phyloP scores from a whole-genome alignment of 2,113 vertebrate species.

The Siniperca knerii region DNA sequence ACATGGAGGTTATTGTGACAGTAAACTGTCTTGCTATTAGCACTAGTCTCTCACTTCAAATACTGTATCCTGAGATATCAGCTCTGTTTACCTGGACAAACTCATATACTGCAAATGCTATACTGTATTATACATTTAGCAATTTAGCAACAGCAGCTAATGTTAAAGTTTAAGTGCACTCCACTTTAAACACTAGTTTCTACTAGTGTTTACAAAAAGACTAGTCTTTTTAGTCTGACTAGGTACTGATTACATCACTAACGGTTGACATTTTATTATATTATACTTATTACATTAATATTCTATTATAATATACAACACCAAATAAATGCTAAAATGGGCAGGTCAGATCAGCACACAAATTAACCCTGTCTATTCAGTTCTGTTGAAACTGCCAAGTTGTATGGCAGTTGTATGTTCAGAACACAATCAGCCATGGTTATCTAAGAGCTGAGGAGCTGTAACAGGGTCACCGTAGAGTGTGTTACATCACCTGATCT shows the following conservation, averaged over 20 bases:
- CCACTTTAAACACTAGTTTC: background rate
- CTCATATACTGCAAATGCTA: too few relatives aligned
- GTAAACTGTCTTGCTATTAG: background rate
- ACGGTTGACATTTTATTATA: background rate
- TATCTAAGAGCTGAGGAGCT: slow-evolving; percentile 33
- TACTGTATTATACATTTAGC: background rate
- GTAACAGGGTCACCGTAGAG: slow-evolving; percentile 17
- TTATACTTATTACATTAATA: background rate
- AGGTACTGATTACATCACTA: background rate
- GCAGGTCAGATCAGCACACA: background rate
- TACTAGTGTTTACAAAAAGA: background rate
- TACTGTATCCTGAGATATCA: background rate
- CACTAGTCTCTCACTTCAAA: background rate
- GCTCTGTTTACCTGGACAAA: background rate
- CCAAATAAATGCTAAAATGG: background rate
- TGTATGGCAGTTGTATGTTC: background rate
- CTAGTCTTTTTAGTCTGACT: too few relatives aligned
- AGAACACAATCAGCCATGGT: background rate
- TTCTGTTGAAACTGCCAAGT: background rate
- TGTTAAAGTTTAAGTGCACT: background rate
- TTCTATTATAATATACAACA: background rate
- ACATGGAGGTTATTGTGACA: background rate
- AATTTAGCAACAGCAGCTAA: background rate
- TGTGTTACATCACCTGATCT: slow-evolving; percentile 35
- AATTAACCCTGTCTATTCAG: background rate